Base-by-base conservation (phyloP, 2,888 invertebrate species). In the Microctonus aethiopoides region DNA sequence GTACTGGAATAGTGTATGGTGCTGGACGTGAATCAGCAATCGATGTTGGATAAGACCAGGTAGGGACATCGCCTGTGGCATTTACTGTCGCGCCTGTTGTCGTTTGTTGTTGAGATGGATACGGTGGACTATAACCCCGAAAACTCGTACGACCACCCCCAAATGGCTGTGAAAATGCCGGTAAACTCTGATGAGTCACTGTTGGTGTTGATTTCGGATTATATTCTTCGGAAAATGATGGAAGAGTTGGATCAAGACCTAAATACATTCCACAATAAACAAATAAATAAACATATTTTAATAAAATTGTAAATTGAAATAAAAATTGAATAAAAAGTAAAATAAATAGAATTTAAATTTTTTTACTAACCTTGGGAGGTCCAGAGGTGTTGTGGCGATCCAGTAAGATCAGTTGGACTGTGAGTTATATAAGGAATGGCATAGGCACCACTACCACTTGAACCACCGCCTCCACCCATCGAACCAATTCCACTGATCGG, bases 111-210 rank as follows among this genome's bases (percentile, higher is more conserved):
- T 81, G 83, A 0, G 79, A 70, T 13, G 79, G 41, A 22, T 83
- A 84, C 0, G 84, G 78, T 24, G 85, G 84, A 56, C 81, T 83
- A 73, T 81, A 85, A 7, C 78, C 78, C 4, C 83, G 79, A 34
- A 81, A 82, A 46, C 74, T 75, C 0, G 78, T 24, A 2, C 80
- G 75, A 52, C 88, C 59, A 52, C 88, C 60, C 59, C 88, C 88
- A 84, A 89, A 90, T 72, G 89, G 88, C 77, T 89, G 88, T 79
- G 88, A 88, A 85, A 90, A 90, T 22, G 89, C 88, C 0, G 90
- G 90, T 79, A 90, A 84, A 32, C 88, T 84, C 75, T 89, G 88
- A 54, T 87, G 87, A 52, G 80, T 81, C 51, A 81, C 83, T 6
- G 82, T 81, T 1, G 81, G 80, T 16, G 84, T 80, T 10, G 81